Evolutionary conservation across 2,113 vertebrate species (phyloP).

Genomic region (Camelus dromedarius): DNA sequence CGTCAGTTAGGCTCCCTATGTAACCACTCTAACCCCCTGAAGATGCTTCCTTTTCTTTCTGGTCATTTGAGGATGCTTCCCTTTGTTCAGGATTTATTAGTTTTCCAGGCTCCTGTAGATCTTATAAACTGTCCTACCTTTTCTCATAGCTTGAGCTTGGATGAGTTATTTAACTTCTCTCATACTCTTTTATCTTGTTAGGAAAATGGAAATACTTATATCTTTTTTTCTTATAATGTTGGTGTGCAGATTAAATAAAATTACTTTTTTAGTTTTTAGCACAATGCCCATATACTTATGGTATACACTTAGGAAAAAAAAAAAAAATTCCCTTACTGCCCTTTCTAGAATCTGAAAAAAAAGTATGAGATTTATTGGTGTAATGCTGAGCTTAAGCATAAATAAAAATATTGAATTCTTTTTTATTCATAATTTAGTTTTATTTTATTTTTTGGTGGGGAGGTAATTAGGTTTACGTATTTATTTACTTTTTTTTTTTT

Average conservation of each 20-base stretch:
- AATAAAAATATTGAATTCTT: neutral
- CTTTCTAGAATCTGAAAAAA: constrained; percentile 3
- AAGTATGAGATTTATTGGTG: neutral
- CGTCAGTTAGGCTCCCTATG: neutral
- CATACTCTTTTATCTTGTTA: neutral
- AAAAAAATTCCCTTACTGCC: neutral
- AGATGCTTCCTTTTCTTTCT: neutral
- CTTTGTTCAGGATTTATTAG: neutral
- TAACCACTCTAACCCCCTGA: neutral
- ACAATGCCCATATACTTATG: neutral
- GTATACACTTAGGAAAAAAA: neutral
- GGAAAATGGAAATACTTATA: neutral
- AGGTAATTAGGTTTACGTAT: no score
- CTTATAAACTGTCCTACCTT: neutral
- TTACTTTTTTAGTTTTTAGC: neutral
- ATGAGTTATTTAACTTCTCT: neutral
- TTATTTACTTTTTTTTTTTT: no score
- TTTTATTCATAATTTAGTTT: no score
- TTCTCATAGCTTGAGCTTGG: neutral
- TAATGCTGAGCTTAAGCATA: neutral
- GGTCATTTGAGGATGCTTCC: neutral
- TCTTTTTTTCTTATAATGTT: neutral
- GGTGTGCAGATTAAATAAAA: neutral
- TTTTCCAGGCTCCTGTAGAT: neutral
- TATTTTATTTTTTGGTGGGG: no score